Evolutionary conservation across 2,797 vertebrate species (phyloP), one percentile per base, ranked within the genome.

Genomic region (Columba guinea): DNA sequence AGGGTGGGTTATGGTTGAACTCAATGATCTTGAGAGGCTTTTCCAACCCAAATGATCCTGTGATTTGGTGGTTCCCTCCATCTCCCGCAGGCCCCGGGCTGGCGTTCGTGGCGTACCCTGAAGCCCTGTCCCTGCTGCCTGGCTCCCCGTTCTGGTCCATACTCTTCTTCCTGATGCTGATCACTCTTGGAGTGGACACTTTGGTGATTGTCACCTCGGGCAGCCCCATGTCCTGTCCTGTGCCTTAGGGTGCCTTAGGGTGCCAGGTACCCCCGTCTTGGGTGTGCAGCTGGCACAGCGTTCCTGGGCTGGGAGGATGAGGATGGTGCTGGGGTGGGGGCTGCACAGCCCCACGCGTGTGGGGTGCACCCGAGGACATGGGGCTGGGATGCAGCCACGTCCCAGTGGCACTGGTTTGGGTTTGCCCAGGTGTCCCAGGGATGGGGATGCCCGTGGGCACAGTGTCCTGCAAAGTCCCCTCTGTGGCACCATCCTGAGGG

Each of bases 81-180:
- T 13, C 60, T 19, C 30, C 34, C 92, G 97, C 99, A 11, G 99
- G 99, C 60, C 99, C 99, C 0, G 99, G 99, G 7, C 96, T 99
- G 97, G 99, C 98, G 13, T 99, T 99, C 2, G 98, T 99, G 88
- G 99, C 98, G 14, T 99, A 99, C 97, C 98, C 99, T 2, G 99
- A 99, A 93, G 99, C 98, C 76, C 98, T 99, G 77, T 99, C 99
- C 0, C 97, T 99, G 91, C 98, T 99, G 85, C 99, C 99, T 7
- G 98, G 99, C 79, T 99, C 99, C 7, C 98, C 98, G 0, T 97
- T 99, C 49, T 99, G 99, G 99, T 99, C 99, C 8, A 86, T 99
- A 93, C 98, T 99, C 65, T 99, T 99, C 98, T 99, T 99, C 98
- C 99, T 99, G 95, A 99, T 99, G 98, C 98, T 99, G 77, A 98